Base-by-base conservation (phyloP, 2,888 invertebrate species). In the Campopleginae sp. region DNA sequence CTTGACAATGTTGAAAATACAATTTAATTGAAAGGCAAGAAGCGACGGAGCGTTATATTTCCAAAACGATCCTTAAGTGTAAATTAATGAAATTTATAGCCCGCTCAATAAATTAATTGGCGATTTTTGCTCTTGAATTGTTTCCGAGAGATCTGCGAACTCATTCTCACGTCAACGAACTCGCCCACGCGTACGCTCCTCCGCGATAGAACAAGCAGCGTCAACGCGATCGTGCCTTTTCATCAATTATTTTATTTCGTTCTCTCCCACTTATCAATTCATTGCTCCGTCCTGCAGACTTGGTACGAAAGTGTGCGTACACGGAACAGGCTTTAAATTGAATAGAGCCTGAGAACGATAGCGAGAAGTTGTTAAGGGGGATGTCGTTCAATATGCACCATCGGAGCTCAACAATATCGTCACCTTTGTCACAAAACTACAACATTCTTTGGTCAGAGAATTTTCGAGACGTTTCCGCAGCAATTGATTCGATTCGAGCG, bases 381-480 rank as follows among this genome's bases (percentile, higher is more conserved):
- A 23, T 10, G 23, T 61, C 71, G 66, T 78, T 61, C 58, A 33
- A 46, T 1, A 46, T 4, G 58, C 23, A 51, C 65, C 17, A 65
- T 44, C 0, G 38, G 42, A 66, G 42, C 68, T 42, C 54, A n/a
- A 71, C 46, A 46, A 58, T 46, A 70, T 27, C 68, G 63, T 79
- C 38, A 65, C 58, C 58, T 58, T 46, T 70, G 79, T 75, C 54
- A 44, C 31, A 65, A 48, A 48, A 65, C 51, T 38, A 46, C 61
- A 65, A 46, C 65, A 38, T 31, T 66, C 48, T 38, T 10, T 19
- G 54, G 71, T 58, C 75, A 48, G 54, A 72, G 81, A 68, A 48
- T 75, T 88, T 86, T 80, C 76, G 79, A 76, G 85, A n/a, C 79
- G 46, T 86, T 79, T 78, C 82, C 82, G 82, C 76, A 46, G 85